These are phyloP conservation scores for Cataglyphis rosenhaueri DNA, from an alignment of 2,888 invertebrate species.

Conservation along the genomic window DNA sequence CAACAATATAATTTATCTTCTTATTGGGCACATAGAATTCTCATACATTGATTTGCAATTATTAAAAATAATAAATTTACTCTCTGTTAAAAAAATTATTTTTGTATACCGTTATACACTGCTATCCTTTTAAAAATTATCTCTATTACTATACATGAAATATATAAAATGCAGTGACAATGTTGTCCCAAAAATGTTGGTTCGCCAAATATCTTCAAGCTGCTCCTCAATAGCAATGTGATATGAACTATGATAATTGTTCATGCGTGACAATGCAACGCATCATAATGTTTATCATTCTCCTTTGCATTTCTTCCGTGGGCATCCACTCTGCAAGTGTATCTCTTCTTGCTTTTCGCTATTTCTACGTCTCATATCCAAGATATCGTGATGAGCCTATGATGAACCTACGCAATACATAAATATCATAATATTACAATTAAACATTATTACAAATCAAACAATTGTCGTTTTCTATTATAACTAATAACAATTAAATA, in stretches of 20 bases:
- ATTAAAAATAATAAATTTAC: conserved; percentile 63
- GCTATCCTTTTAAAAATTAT: conserved; percentile 59
- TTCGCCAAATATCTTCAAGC: conserved; percentile 40
- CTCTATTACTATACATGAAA: conserved; percentile 40
- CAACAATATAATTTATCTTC: conserved; percentile 39
- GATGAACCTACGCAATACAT: conserved; percentile 58
- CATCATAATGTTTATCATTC: conserved; percentile 67
- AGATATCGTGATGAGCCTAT: conserved; percentile 48
- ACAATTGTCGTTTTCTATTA: background rate
- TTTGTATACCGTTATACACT: conserved; percentile 49
- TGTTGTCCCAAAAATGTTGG: conserved; percentile 20
- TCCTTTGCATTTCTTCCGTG: conserved; percentile 67
- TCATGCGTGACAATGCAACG: conserved; percentile 39
- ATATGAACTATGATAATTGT: conserved; percentile 70
- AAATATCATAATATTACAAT: conserved; percentile 21
- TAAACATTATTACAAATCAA: background rate
- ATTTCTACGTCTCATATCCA: conserved; percentile 70
- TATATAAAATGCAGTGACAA: conserved; percentile 52
- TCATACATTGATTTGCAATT: conserved; percentile 53
- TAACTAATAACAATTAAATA: background rate
- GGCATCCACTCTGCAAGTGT: conserved; percentile 52
- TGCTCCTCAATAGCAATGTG: conserved; percentile 56
- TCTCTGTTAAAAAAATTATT: conserved; percentile 60
- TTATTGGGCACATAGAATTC: conserved; percentile 50
- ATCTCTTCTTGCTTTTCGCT: conserved; percentile 46